Evolutionary conservation across 2,888 invertebrate genomes (phyloP), one percentile per base, ranked within the genome.

Genomic region (Deladenus siricidicola): DNA sequence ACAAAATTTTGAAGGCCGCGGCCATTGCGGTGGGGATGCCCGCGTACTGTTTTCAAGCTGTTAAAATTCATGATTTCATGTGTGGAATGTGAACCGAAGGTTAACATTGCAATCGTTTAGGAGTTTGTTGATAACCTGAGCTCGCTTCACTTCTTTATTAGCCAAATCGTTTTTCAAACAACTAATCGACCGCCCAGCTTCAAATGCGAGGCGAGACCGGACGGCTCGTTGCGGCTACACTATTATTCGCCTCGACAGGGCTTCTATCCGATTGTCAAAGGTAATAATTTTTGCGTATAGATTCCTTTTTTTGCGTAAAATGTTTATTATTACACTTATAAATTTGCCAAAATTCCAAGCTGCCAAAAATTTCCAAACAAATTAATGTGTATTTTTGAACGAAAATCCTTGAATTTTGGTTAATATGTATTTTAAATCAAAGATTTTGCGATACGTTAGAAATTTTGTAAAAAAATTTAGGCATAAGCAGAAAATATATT

Each of bases 81-180:
- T 39, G 10, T 10, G 14, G 14, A 8, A 39, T 39, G 39, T 39
- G 8, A 39, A 14, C 10, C 14, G 14, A 10, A n/a, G n/a, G n/a
- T n/a, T n/a, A n/a, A n/a, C n/a, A n/a, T n/a, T n/a, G n/a, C n/a
- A 47, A 8, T n/a, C 4, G 50, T 68, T 23, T 19, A 73, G 69
- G 74, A 74, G 42, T 75, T 74, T 58, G 58, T 75, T 10, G 69
- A 75, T 58, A 75, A 73, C 47, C 63, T 75, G 10, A 73, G 71
- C 64, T 69, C 74, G 23, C 71, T 75, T 71, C 75, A 75, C 62
- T 75, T 73, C 55, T 75, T 75, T 67, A 73, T 75, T 52, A 73
- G 74, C 60, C 73, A 72, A 49, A 71, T 74, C 28, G 73, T 74
- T 0, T 75, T 75, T 64, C 67, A 72, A 60, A 69, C 68, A 26